These are phyloP conservation scores for Macquaria ambigua DNA, from an alignment of 2,113 vertebrate genomes.

Conservation along the genomic window DNA sequence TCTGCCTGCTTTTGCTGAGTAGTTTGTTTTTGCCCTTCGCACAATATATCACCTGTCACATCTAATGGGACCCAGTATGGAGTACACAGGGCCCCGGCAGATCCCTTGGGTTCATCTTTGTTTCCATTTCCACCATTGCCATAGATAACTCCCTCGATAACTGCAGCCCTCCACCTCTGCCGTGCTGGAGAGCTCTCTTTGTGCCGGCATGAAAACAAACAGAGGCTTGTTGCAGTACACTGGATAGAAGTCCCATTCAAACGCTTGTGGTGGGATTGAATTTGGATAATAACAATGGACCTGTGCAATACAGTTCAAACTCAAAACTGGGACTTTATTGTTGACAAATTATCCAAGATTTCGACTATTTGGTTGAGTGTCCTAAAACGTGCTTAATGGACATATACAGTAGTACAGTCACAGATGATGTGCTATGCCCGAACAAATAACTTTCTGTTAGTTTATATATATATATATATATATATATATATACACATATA, in stretches of 20 bases:
- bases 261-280: slow-evolving; percentile 3
- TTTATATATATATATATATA: too few species aligned
- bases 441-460: neutral
- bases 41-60: slow-evolving; percentile 86
- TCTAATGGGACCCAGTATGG: slow-evolving; percentile 77
- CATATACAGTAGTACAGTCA: neutral
- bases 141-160: slow-evolving; percentile 60
- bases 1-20: slow-evolving; percentile 82
- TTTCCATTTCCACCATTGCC: slow-evolving; percentile 65
- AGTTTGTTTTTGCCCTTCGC: slow-evolving; percentile 84
- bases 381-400: neutral
- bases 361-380: neutral
- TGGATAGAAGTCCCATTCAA: slow-evolving; percentile 25
- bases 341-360: neutral
- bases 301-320: neutral
- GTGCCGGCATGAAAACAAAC: slow-evolving; percentile 39
- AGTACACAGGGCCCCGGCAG: slow-evolving; percentile 53
- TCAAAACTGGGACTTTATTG: neutral
- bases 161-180: slow-evolving; percentile 40
- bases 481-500: too few species aligned
- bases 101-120: slow-evolving; percentile 73
- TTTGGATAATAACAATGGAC: neutral
- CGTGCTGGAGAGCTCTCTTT: slow-evolving; percentile 34
- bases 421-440: neutral
- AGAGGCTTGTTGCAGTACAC: slow-evolving; percentile 21